These are phyloP conservation scores for Coryphaenoides rupestris DNA, from an alignment of 2,113 vertebrate species.

Conservation along the genomic window DNA sequence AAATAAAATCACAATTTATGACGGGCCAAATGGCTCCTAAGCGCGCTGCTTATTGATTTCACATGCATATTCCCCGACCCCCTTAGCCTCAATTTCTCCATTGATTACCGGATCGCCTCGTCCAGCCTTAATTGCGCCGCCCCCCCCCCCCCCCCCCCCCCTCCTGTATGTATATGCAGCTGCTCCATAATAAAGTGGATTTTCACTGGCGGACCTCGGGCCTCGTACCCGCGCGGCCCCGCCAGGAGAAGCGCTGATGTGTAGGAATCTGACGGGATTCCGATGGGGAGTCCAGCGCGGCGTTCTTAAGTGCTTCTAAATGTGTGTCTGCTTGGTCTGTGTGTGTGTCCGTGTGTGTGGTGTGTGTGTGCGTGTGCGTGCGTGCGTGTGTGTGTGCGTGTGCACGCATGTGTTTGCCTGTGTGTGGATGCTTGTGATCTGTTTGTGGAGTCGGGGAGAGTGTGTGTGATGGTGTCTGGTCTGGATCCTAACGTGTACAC, in stretches of 20 bases:
- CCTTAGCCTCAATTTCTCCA: no score
- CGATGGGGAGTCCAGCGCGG: not conserved
- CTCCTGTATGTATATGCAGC: not conserved
- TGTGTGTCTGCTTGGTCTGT: not conserved
- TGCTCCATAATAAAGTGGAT: slow-evolving; percentile 22
- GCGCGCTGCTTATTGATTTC: slow-evolving; percentile 19
- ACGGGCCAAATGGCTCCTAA: slow-evolving; percentile 4
- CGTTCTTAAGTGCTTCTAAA: not conserved
- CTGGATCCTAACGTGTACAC: no score
- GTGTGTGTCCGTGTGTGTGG: not conserved
- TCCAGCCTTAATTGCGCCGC: not conserved
- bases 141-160: not conserved
- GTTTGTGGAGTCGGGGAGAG: no score
- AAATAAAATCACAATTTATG: slow-evolving; percentile 10
- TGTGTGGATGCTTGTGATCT: no score
- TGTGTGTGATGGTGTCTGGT: no score
- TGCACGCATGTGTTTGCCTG: no score
- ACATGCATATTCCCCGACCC: not conserved
- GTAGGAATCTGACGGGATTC: not conserved
- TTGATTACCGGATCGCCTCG: not conserved
- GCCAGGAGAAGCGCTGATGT: not conserved
- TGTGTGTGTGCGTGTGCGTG: no score
- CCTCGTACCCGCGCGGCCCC: not conserved
- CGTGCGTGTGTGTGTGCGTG: no score
- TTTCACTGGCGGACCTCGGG: slow-evolving; percentile 7